phyloP scores from a whole-genome alignment of 2,113 vertebrate genomes.

The Petaurus breviceps region DNA sequence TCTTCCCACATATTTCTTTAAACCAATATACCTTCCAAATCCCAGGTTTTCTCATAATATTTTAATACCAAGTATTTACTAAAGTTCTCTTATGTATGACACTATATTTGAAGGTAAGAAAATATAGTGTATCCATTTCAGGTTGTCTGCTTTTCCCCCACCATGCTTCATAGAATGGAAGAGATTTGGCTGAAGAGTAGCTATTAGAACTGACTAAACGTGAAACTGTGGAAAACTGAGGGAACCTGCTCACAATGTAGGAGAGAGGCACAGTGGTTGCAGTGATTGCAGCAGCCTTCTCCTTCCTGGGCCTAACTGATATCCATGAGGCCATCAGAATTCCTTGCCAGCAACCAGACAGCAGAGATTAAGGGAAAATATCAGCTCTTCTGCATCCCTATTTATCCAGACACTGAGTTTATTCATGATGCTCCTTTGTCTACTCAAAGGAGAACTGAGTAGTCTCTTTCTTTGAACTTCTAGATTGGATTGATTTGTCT shows the following conservation, averaged over 20 bases:
- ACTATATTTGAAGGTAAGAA: slow-evolving; percentile 7
- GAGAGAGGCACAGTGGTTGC: background rate
- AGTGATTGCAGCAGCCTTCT: background rate
- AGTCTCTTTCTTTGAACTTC: background rate
- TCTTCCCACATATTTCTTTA: slow-evolving; percentile 16
- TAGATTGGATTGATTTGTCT: background rate
- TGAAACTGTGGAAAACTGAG: background rate
- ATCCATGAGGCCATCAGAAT: background rate
- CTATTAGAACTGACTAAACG: background rate
- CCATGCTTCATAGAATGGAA: background rate
- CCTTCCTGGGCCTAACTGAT: background rate
- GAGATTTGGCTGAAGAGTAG: background rate
- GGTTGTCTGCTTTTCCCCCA: background rate
- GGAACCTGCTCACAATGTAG: background rate
- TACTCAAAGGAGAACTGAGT: background rate
- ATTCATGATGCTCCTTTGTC: background rate
- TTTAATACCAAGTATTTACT: slow-evolving; percentile 20
- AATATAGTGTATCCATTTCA: background rate
- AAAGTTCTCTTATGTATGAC: background rate
- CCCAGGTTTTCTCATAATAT: background rate
- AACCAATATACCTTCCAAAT: slow-evolving; percentile 13
- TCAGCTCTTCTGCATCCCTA: background rate
- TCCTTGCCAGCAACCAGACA: background rate
- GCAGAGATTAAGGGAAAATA: background rate
- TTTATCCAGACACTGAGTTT: background rate